Evolutionary conservation across 2,888 invertebrate genomes (phyloP).

Genomic region (Bruchidius siliquastri): DNA sequence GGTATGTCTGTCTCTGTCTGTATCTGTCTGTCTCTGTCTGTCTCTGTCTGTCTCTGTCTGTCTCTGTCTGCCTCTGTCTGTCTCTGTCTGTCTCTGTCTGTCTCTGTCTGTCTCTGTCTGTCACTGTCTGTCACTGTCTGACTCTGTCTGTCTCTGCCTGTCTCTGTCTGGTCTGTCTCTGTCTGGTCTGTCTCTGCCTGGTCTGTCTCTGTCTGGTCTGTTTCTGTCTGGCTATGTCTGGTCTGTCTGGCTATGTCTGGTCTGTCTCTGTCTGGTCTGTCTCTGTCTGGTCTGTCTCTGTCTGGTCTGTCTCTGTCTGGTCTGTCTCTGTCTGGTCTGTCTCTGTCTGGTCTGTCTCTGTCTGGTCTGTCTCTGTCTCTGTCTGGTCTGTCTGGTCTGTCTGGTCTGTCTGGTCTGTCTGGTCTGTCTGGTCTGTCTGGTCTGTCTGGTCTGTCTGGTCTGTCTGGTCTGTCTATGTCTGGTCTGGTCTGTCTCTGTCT

Average conservation of each 20-base stretch:
- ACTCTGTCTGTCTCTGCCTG: constrained; percentile 1
- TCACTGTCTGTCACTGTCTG: background rate
- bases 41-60: background rate
- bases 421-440: background rate
- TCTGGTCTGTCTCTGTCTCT: too few species aligned
- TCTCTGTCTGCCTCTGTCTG: background rate
- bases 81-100: constrained; percentile 1
- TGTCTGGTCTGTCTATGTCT: too few species aligned
- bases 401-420: background rate
- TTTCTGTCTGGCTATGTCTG: background rate
- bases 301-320: too few species aligned
- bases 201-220: too few species aligned
- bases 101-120: background rate
- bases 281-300: too few species aligned
- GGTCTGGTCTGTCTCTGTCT: too few species aligned
- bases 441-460: constrained; percentile 1
- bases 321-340: too few species aligned
- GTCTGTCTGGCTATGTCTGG: background rate
- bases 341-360: too few species aligned
- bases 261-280: too few species aligned
- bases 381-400: background rate
- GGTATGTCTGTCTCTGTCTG: background rate
- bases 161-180: too few species aligned
- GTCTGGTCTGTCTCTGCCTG: too few species aligned
- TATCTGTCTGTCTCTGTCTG: background rate